These are phyloP conservation scores for Calephelis virginiensis DNA, from an alignment of 1,140 invertebrate genomes.

Conservation along the genomic window DNA sequence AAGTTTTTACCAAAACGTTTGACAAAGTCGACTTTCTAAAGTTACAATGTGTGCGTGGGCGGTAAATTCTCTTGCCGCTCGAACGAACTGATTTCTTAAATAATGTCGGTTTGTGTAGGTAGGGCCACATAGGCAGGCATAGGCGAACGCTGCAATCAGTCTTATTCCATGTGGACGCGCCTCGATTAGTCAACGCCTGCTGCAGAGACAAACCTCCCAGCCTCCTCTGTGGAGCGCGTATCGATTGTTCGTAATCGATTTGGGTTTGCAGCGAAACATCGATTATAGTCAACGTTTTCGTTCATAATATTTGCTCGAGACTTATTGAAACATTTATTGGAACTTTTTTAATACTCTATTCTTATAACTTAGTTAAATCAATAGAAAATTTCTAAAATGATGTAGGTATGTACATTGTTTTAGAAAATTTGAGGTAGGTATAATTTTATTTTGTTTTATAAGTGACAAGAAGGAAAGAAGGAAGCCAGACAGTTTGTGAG, in stretches of 20 bases:
- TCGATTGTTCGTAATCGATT: constrained; percentile 73
- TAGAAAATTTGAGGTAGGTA: no score
- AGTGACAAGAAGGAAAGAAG: no score
- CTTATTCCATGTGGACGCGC: constrained; percentile 75
- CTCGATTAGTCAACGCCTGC: constrained; percentile 74
- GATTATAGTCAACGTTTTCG: constrained; percentile 24
- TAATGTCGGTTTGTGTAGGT: constrained; percentile 73
- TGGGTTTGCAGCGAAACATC: constrained; percentile 40
- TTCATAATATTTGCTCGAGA: neutral
- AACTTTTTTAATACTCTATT: no score
- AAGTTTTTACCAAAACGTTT: constrained; percentile 6
- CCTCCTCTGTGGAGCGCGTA: constrained; percentile 52
- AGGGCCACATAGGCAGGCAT: constrained; percentile 57
- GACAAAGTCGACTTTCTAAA: constrained; percentile 16
- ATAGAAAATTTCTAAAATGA: no score
- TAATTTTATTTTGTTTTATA: no score
- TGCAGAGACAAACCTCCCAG: constrained; percentile 67
- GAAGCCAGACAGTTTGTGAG: no score
- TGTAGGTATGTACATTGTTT: no score
- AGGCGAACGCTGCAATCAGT: constrained; percentile 68
- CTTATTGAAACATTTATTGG: no score
- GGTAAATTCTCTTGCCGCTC: constrained; percentile 65
- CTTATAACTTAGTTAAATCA: no score
- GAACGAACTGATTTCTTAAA: constrained; percentile 73
- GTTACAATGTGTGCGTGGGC: constrained; percentile 34